These are phyloP conservation scores for Danionella cerebrum DNA, from an alignment of 2,113 vertebrate species.

Conservation along the genomic window DNA sequence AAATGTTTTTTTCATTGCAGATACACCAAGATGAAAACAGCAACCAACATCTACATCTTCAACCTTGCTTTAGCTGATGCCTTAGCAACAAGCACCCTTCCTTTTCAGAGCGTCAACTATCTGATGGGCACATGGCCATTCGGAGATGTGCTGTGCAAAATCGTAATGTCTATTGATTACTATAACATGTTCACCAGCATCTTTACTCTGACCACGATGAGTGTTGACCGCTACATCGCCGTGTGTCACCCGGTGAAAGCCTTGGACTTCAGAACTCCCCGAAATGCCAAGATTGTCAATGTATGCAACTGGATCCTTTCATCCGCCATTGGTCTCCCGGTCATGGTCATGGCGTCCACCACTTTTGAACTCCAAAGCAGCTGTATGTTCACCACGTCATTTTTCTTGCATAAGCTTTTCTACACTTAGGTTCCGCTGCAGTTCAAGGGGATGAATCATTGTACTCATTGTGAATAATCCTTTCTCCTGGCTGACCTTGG, in stretches of 20 bases:
- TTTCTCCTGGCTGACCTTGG: too few species aligned
- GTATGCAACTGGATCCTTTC: slow-evolving; percentile 98
- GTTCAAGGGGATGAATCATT: not conserved
- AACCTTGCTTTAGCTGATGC: slow-evolving; percentile 94
- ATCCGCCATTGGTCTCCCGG: slow-evolving; percentile 92
- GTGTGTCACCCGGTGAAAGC: slow-evolving; percentile 97
- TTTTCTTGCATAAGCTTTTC: too few species aligned
- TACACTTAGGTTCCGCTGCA: not conserved
- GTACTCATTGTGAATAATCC: too few species aligned
- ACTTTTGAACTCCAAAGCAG: slow-evolving; percentile 47
- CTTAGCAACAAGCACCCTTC: slow-evolving; percentile 90
- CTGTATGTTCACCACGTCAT: slow-evolving; percentile 11
- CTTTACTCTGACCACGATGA: slow-evolving; percentile 98
- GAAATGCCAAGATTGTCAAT: slow-evolving; percentile 96
- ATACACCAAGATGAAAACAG: slow-evolving; percentile 99
- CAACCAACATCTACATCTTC: slow-evolving; percentile 99
- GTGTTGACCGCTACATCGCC: slow-evolving; percentile 93
- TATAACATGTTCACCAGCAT: slow-evolving; percentile 99
- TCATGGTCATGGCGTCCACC: slow-evolving; percentile 97
- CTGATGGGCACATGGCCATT: slow-evolving; percentile 97
- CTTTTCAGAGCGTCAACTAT: slow-evolving; percentile 97
- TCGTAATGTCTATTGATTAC: slow-evolving; percentile 95
- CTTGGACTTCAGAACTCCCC: slow-evolving; percentile 90
- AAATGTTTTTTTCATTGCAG: slow-evolving; percentile 58
- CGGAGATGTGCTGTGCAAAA: slow-evolving; percentile 87